These are phyloP conservation scores for Pelusios castaneus DNA, from an alignment of 2,113 vertebrate species.

Conservation along the genomic window DNA sequence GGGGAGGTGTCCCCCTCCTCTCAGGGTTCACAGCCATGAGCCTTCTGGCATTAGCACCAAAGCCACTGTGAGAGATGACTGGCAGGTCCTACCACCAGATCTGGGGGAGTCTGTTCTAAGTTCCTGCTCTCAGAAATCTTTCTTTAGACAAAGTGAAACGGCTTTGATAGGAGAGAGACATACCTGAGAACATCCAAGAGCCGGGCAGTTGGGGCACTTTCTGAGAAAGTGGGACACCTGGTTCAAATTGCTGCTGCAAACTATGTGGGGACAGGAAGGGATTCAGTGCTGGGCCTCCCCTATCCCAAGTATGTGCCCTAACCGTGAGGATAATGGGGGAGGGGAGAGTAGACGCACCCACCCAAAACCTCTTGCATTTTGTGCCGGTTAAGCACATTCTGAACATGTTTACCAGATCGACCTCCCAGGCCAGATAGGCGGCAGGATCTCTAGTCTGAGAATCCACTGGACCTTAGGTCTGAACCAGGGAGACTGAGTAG, in stretches of 20 bases:
- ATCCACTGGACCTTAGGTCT: background rate
- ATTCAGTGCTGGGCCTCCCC: background rate
- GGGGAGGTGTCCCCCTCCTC: background rate
- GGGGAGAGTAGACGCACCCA: background rate
- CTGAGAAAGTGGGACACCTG: background rate
- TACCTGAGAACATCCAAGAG: background rate
- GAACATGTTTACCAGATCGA: background rate
- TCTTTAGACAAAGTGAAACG: background rate
- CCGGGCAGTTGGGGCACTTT: background rate
- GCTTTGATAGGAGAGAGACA: background rate
- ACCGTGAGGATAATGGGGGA: background rate
- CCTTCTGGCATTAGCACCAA: background rate
- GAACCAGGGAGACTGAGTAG: background rate
- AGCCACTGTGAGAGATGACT: background rate
- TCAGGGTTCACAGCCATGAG: background rate
- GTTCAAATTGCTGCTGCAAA: background rate
- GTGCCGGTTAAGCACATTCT: background rate
- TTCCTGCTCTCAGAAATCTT: background rate
- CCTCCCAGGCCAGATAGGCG: background rate
- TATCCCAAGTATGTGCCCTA: background rate
- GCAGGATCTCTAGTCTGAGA: background rate
- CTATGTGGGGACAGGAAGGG: no score
- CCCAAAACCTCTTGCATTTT: background rate
- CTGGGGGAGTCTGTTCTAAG: background rate
- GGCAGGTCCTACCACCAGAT: background rate